Base-by-base conservation (phyloP, 2,888 invertebrate species). In the Sinodicranocentrus sp. region DNA sequence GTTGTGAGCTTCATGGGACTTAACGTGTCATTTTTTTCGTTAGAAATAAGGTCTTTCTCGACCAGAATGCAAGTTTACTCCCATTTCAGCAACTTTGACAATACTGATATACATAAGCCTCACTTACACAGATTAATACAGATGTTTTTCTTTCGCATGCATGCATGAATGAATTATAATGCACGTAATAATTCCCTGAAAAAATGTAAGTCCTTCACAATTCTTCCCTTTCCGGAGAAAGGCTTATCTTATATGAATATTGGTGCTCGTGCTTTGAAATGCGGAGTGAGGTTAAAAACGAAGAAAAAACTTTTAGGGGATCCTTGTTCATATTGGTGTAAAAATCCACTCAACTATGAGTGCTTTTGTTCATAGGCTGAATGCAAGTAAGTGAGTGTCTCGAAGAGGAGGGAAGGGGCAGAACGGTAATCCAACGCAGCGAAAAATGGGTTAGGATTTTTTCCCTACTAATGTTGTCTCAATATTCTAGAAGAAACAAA, bases 111-210 rank as follows among this genome's bases (percentile, higher is more conserved):
- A 33, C 57, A 70, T 65, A 80, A 80, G 80, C 80, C 65, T 80
- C 80, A 80, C 80, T 80, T 80, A 80, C 63, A 65, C 39, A 80
- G 80, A 80, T 80, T 80, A 80, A 65, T 80, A 72, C 80, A 72
- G 65, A 72, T 80, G 80, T 80, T 80, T 80, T 80, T 80, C 80
- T 80, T 80, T 80, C 72, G 71, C 71, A 72, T 80, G 72, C 72
- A 79, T 71, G 78, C 72, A 80, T 80, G 26, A 80, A 80, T 80
- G 80, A 80, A 72, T 72, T 70, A 44, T 33, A 70, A 80, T 80
- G 80, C 80, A 80, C 54, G 21, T 28, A 61, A 67, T 72, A 72
- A 80, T 80, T 72, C 80, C 67, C 52, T 80, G 65, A 80, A 80
- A 78, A 78, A 80, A 61, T 57, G 57, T 25, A 67, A 39, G 67